Evolutionary conservation across 2,113 vertebrate species (phyloP).

Genomic region (Acrocephalus kingi): DNA sequence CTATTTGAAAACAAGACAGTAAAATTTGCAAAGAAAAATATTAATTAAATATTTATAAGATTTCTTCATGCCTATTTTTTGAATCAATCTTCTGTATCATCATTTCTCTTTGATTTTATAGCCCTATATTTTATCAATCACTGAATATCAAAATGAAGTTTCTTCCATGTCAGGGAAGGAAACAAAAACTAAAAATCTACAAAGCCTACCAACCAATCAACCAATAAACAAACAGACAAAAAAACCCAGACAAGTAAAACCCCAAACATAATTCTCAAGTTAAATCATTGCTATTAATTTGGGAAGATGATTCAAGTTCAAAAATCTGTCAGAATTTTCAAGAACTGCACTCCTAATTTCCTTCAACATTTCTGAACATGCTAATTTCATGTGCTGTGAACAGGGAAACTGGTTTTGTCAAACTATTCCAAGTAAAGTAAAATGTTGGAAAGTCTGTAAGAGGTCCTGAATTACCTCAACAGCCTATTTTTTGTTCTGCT

Average conservation of each 20-base stretch:
- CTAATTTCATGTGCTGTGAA: neutral
- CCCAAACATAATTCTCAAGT: neutral
- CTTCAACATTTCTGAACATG: neutral
- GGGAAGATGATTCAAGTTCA: neutral
- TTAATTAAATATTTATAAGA: constrained; percentile 50
- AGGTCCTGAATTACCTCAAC: neutral
- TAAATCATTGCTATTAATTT: neutral
- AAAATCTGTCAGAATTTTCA: neutral
- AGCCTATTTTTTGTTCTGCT: neutral
- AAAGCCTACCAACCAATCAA: neutral
- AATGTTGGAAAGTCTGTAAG: neutral
- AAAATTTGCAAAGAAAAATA: neutral
- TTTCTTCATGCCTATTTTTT: neutral
- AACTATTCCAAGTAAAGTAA: neutral
- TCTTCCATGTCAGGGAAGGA: neutral
- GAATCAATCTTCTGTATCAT: neutral
- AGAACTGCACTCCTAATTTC: neutral
- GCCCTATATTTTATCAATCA: constrained; percentile 8
- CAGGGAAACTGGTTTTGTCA: neutral
- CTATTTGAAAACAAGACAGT: neutral
- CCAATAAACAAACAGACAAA: neutral
- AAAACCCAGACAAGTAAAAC: neutral
- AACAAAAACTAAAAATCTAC: neutral
- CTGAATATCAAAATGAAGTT: neutral
- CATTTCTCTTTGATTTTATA: neutral